Evolutionary conservation across 2,113 vertebrate species (phyloP).

Genomic region (Steatornis caripensis): DNA sequence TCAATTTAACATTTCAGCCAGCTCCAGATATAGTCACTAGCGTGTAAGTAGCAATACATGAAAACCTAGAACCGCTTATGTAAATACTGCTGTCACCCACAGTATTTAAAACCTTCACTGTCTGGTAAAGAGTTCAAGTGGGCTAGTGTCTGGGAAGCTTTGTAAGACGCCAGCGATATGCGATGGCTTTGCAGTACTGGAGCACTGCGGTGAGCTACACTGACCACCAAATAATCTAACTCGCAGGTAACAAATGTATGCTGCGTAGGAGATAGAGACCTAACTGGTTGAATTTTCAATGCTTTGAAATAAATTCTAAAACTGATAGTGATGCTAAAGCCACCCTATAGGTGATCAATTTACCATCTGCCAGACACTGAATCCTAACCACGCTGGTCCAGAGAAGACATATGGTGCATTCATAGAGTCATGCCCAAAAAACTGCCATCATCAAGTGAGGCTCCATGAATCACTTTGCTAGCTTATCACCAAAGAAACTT

Average conservation of each 20-base stretch:
- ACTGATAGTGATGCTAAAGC: conserved; percentile 43
- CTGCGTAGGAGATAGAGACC: neutral
- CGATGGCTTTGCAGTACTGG: neutral
- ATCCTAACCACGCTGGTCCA: conserved; percentile 54
- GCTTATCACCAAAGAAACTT: conserved; percentile 66
- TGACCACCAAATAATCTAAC: neutral
- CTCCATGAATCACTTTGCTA: conserved; percentile 68
- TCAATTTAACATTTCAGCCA: conserved; percentile 47
- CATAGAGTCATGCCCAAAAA: conserved; percentile 64
- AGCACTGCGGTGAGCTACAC: neutral
- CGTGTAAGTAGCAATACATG: conserved; percentile 24
- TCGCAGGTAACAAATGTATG: neutral
- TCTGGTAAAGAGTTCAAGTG: conserved; percentile 22
- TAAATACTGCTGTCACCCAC: conserved; percentile 7
- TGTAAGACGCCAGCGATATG: neutral
- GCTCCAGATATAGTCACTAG: conserved; percentile 36
- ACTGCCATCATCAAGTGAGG: conserved; percentile 58
- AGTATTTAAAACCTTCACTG: neutral
- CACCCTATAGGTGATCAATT: conserved; percentile 63
- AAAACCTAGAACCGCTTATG: conserved; percentile 23
- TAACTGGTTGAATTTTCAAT: neutral
- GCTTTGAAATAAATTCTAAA: conserved; percentile 35
- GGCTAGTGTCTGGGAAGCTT: neutral
- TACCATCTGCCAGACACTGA: conserved; percentile 58
- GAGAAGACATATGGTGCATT: conserved; percentile 65